Conservation (phyloP, 2,797 vertebrate species). For the Enteromius anoplus region DNA sequence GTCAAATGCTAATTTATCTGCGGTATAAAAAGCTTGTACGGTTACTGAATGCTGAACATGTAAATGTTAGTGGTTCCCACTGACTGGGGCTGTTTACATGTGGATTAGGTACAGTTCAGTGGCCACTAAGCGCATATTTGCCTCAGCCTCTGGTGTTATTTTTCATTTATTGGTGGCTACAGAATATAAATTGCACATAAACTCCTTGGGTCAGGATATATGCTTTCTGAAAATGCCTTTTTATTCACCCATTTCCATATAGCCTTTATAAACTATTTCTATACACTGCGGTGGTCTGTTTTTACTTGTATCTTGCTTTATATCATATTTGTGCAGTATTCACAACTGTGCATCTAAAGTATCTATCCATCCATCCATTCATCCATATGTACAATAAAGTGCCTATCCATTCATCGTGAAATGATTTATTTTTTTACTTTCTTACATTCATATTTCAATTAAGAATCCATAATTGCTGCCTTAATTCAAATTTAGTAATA, state of each 20-base stretch:
- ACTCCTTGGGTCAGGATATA: conserved; percentile 42
- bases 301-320: background rate
- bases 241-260: background rate
- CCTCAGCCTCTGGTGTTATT: conserved; percentile 50
- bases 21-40: conserved; percentile 54
- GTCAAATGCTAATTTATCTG: conserved; percentile 67
- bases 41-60: conserved; percentile 59
- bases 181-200: conserved; percentile 61
- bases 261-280: background rate
- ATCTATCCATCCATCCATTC: background rate
- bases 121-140: conserved; percentile 57
- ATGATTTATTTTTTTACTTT: no score
- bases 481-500: no score
- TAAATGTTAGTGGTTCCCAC: conserved; percentile 55
- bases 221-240: conserved; percentile 28
- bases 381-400: background rate
- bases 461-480: no score
- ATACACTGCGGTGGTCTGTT: background rate
- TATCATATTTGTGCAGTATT: background rate
- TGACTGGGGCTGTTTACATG: conserved; percentile 62
- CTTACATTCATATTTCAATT: no score
- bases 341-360: background rate
- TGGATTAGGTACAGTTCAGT: conserved; percentile 63
- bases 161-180: conserved; percentile 55
- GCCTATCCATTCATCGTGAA: no score